A percentile compares a stretch with the other conserved stretches of the same genome.
These are phyloP conservation scores for Procavia capensis DNA, from an alignment of 2,113 vertebrate species.

Conservation along the genomic window DNA sequence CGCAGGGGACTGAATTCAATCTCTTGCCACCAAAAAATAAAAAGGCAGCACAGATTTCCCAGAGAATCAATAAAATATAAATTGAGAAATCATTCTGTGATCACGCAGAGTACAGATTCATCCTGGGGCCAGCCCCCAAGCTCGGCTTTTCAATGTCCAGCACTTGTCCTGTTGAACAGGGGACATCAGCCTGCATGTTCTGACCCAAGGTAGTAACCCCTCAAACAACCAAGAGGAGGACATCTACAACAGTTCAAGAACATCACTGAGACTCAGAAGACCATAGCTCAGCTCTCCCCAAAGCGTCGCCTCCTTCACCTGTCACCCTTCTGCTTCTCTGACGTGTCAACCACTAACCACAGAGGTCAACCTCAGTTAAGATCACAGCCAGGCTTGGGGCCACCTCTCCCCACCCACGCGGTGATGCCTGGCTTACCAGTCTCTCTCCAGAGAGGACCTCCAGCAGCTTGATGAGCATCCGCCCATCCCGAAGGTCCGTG, in stretches of 20 bases:
- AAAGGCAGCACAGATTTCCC: slow-evolving; percentile 56
- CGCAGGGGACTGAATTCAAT: background rate
- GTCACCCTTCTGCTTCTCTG: background rate
- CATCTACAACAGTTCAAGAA: background rate
- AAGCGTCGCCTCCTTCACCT: background rate
- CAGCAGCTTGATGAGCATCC: slow-evolving; percentile 97
- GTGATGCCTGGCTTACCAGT: slow-evolving; percentile 88
- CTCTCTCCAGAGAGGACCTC: slow-evolving; percentile 96
- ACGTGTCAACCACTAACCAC: background rate
- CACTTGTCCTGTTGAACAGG: background rate
- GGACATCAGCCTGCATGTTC: background rate
- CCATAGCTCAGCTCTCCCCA: background rate
- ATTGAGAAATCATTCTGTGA: slow-evolving; percentile 66
- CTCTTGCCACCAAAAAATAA: slow-evolving; percentile 60
- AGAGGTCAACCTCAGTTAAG: slow-evolving; percentile 4
- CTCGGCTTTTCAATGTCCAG: background rate
- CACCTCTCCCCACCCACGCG: background rate
- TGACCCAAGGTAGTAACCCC: slow-evolving; percentile 6
- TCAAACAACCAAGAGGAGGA: background rate
- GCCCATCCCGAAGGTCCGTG: slow-evolving; percentile 95
- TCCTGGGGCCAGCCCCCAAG: background rate
- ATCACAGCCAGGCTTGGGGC: background rate
- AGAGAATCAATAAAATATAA: slow-evolving; percentile 54
- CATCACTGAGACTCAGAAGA: background rate
- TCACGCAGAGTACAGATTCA: background rate